phyloP scores from a whole-genome alignment of 1,140 invertebrate genomes.

The Gryllus bimaculatus region DNA sequence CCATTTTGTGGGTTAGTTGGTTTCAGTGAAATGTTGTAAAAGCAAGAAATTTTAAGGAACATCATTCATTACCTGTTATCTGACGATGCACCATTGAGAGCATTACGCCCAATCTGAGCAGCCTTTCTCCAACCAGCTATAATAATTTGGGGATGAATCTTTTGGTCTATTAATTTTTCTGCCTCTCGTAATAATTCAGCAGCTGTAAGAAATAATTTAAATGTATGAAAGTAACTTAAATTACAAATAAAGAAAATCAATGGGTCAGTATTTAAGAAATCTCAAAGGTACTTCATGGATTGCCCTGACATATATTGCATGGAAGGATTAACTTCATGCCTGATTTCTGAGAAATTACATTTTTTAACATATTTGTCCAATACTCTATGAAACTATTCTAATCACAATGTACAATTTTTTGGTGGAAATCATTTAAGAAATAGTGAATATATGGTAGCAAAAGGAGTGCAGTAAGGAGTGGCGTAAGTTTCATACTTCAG shows the following conservation, averaged over 20 bases:
- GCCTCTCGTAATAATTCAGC: slow-evolving; percentile 92
- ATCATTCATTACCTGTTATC: slow-evolving; percentile 53
- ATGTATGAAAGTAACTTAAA: background rate
- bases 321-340: too few relatives aligned
- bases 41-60: too few relatives aligned
- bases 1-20: too few relatives aligned
- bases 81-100: slow-evolving; percentile 63
- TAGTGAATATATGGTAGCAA: too few relatives aligned
- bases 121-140: slow-evolving; percentile 91
- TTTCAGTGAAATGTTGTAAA: too few relatives aligned
- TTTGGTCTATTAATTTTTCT: slow-evolving; percentile 86
- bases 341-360: too few relatives aligned
- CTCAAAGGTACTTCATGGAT: too few relatives aligned
- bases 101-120: slow-evolving; percentile 68
- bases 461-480: too few relatives aligned
- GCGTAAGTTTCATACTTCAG: too few relatives aligned
- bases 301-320: too few relatives aligned
- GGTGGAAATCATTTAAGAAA: too few relatives aligned
- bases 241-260: background rate
- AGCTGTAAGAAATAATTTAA: slow-evolving; percentile 42
- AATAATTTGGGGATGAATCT: slow-evolving; percentile 97
- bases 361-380: too few relatives aligned
- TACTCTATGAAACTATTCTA: background rate
- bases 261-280: background rate
- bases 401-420: background rate